A percentile compares a stretch with the other conserved stretches of the same genome.
These are phyloP conservation scores for Bettongia penicillata DNA, from an alignment of 2,113 vertebrate species.

Conservation along the genomic window DNA sequence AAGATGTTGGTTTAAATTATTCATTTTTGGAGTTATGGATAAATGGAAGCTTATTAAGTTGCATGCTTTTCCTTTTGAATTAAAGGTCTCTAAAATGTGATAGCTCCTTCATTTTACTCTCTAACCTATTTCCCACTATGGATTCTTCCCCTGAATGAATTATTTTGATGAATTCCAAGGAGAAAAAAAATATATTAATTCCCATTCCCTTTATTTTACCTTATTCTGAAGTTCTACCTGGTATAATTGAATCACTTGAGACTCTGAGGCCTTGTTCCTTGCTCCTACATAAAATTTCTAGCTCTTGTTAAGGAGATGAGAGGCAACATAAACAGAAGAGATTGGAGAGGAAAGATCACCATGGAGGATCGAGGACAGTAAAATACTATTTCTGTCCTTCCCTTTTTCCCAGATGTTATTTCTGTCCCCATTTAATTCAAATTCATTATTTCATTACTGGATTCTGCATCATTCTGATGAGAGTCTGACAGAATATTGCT, in stretches of 20 bases:
- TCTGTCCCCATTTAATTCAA: neutral
- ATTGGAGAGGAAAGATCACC: neutral
- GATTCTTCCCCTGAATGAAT: neutral
- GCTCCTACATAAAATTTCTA: neutral
- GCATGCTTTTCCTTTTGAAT: neutral
- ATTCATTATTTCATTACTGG: neutral
- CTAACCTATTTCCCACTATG: neutral
- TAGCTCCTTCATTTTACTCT: neutral
- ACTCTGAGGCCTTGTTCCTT: neutral
- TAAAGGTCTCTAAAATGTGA: neutral
- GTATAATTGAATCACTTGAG: neutral
- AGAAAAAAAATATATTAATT: neutral
- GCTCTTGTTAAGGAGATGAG: neutral
- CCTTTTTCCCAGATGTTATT: neutral
- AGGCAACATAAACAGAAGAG: neutral
- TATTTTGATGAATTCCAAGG: neutral
- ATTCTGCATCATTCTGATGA: neutral
- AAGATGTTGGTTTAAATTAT: neutral
- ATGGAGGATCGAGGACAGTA: neutral
- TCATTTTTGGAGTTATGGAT: neutral
- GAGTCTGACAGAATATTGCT: too few relatives aligned
- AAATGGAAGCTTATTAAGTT: neutral
- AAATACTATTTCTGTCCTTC: neutral
- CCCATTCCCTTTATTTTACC: neutral
- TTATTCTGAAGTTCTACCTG: neutral